phyloP scores from a whole-genome alignment of 2,797 vertebrate species.

The Pipistrellus nathusii region DNA sequence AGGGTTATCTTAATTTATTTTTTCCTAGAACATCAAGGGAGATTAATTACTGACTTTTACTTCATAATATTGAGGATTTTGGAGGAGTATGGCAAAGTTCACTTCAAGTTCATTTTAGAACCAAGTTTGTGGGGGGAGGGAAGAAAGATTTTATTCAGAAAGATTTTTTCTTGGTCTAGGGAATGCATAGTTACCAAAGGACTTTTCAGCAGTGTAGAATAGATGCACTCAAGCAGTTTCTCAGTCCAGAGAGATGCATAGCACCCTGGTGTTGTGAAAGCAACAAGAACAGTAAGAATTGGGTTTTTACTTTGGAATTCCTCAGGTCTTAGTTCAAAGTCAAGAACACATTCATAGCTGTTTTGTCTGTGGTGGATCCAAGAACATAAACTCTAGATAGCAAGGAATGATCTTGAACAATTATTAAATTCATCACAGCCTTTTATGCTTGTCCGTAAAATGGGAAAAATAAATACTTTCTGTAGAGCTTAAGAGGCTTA shows the following conservation, averaged over 20 bases:
- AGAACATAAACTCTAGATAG: background rate
- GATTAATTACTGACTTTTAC: background rate
- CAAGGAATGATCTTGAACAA: background rate
- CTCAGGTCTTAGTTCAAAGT: background rate
- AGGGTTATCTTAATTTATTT: background rate
- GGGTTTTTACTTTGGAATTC: background rate
- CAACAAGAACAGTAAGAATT: background rate
- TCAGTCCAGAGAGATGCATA: background rate
- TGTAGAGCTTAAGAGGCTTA: background rate
- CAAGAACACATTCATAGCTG: background rate
- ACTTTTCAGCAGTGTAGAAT: background rate
- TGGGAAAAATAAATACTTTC: background rate
- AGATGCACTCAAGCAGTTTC: background rate
- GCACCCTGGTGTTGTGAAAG: background rate
- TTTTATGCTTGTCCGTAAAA: background rate
- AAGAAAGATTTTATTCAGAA: background rate
- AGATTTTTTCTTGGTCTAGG: background rate
- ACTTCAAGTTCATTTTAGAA: conserved; percentile 52
- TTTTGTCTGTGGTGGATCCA: background rate
- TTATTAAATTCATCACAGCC: background rate
- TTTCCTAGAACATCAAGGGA: background rate
- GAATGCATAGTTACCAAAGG: background rate
- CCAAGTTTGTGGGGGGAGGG: background rate
- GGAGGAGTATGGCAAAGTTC: conserved; percentile 23
- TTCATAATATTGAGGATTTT: conserved; percentile 34